A percentile compares a stretch with the other conserved stretches of the same genome.
phyloP scores from a whole-genome alignment of 2,888 invertebrate species.

The Thereva nobilitata region DNA sequence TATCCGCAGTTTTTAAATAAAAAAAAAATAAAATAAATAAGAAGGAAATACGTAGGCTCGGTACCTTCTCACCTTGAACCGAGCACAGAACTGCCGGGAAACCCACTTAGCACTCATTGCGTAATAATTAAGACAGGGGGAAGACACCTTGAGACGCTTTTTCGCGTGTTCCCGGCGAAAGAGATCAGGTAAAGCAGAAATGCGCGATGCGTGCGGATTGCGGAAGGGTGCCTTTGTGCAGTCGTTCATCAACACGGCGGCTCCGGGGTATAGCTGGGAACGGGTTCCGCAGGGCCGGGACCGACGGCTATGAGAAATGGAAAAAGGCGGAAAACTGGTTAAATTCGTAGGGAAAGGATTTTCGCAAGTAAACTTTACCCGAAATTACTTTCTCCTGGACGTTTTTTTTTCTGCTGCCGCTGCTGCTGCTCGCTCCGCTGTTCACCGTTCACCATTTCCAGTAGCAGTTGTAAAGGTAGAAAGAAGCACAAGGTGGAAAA shows the following conservation, averaged over 20 bases:
- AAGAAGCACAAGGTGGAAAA: no score
- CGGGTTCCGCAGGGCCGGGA: neutral
- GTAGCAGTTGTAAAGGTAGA: no score
- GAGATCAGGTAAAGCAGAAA: neutral
- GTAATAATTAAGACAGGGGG: constrained; percentile 14
- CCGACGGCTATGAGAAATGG: neutral
- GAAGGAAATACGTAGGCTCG: neutral
- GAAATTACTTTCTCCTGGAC: constrained; percentile 4
- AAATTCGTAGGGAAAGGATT: neutral
- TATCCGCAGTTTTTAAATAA: no score
- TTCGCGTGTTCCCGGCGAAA: neutral
- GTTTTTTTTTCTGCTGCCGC: neutral
- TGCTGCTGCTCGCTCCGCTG: no score
- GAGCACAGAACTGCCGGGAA: constrained; percentile 2
- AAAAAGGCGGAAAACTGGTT: neutral
- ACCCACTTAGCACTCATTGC: constrained; percentile 22
- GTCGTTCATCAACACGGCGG: neutral
- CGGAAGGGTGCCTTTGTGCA: constrained; percentile 21
- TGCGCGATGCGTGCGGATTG: neutral
- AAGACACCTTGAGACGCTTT: neutral
- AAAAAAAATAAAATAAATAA: no score
- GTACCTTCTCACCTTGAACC: neutral
- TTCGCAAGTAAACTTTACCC: neutral
- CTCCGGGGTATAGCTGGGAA: neutral
- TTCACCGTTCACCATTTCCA: no score